Percentiles rank a stretch among this genome's conserved stretches.
Conservation (phyloP, 2,113 vertebrate genomes). For the Erpornis zantholeuca region DNA sequence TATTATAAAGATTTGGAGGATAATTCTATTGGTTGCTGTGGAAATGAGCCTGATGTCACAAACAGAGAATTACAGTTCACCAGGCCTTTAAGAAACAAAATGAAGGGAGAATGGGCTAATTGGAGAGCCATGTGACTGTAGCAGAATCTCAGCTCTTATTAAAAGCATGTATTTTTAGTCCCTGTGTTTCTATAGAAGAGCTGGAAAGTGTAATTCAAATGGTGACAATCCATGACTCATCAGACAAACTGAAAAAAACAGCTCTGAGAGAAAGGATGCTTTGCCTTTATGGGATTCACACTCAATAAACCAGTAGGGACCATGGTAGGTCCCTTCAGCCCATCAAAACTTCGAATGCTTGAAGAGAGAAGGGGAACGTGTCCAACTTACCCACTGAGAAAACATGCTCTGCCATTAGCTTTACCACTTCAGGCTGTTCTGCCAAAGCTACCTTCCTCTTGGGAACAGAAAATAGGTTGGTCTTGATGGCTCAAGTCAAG, state of each 20-base stretch:
- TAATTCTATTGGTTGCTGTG: slow-evolving; percentile 58
- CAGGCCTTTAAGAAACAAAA: slow-evolving; percentile 24
- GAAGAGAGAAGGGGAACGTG: neutral
- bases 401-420: neutral
- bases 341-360: neutral
- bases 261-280: neutral
- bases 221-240: slow-evolving; percentile 35
- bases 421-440: neutral
- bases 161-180: slow-evolving; percentile 51
- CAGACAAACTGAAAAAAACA: slow-evolving; percentile 3
- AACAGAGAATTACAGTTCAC: slow-evolving; percentile 23
- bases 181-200: slow-evolving; percentile 7
- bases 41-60: slow-evolving; percentile 51
- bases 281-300: neutral
- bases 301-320: neutral
- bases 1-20: slow-evolving; percentile 1
- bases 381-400: neutral
- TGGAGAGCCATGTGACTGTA: slow-evolving; percentile 5
- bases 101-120: slow-evolving; percentile 3
- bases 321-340: neutral
- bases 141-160: slow-evolving; percentile 38
- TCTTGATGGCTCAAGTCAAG: neutral
- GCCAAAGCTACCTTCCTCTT: neutral
- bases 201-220: slow-evolving; percentile 25
- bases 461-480: neutral